Conservation (phyloP, 2,113 vertebrate genomes). For the Macrotis lagotis region DNA sequence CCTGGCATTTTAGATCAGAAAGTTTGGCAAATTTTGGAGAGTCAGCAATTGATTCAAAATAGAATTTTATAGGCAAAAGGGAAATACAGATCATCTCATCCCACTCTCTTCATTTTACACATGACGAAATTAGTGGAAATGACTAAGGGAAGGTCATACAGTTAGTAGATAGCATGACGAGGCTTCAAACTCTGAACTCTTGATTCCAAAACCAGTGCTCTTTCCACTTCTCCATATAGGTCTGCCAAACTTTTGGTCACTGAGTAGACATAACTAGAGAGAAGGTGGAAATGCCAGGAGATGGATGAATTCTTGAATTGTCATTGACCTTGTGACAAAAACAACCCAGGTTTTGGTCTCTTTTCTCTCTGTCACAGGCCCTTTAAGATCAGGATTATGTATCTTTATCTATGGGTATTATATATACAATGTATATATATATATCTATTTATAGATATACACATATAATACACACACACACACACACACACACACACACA, state of each 20-base stretch:
- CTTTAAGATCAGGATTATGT: background rate
- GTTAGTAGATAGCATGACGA: too few species aligned
- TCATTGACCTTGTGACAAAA: background rate
- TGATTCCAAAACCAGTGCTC: too few species aligned
- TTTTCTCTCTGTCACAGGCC: background rate
- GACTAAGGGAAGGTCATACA: background rate
- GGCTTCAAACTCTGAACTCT: too few species aligned
- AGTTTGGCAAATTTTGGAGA: conserved; percentile 36
- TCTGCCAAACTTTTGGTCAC: too few species aligned
- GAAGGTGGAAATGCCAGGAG: too few species aligned
- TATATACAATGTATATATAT: too few species aligned
- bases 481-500: too few species aligned
- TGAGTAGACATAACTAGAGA: too few species aligned
- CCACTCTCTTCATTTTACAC: background rate
- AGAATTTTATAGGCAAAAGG: background rate
- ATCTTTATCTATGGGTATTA: too few species aligned
- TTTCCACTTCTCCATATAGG: too few species aligned
- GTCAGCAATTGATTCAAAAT: conserved; percentile 5
- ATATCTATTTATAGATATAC: too few species aligned
- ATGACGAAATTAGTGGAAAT: background rate
- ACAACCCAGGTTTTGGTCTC: background rate
- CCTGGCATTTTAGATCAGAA: conserved; percentile 34
- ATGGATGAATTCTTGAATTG: background rate
- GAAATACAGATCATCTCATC: background rate
- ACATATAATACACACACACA: too few species aligned